Evolutionary conservation across 1,140 invertebrate species (phyloP).

Genomic region (Drosophila arawakana): DNA sequence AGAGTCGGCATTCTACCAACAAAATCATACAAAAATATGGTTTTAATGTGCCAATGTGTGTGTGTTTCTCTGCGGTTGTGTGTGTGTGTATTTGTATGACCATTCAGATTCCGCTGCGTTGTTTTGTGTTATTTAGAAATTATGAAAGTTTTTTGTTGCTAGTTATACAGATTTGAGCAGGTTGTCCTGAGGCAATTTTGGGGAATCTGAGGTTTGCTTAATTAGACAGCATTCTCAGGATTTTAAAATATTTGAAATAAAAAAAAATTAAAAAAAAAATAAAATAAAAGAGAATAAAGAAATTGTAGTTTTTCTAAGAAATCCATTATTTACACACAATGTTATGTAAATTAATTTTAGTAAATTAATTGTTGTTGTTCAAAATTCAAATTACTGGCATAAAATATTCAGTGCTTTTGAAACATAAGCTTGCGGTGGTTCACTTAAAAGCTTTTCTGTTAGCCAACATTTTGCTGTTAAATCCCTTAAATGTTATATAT

Average conservation of each 20-base stretch:
- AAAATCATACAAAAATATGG: constrained; percentile 73
- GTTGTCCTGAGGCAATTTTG: constrained; percentile 18
- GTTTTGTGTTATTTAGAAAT: constrained; percentile 60
- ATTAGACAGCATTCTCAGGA: no score
- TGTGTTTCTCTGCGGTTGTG: constrained; percentile 7
- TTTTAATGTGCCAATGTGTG: constrained; percentile 43
- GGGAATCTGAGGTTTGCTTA: not conserved
- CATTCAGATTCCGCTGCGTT: constrained; percentile 51
- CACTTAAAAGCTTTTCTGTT: not conserved
- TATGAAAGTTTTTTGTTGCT: constrained; percentile 55
- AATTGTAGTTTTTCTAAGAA: no score
- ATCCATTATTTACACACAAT: no score
- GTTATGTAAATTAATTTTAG: no score
- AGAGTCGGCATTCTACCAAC: constrained; percentile 22
- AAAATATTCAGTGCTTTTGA: no score
- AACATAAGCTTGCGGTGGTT: not conserved
- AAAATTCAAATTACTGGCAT: no score
- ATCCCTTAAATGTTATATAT: not conserved
- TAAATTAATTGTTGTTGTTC: no score
- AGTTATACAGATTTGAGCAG: constrained; percentile 32
- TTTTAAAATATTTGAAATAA: not conserved
- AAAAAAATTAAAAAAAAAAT: not conserved
- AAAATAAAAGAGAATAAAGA: not conserved
- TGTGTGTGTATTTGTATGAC: constrained; percentile 33
- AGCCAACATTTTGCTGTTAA: not conserved